Percentiles rank a stretch among this genome's conserved stretches.
phyloP scores from a whole-genome alignment of 1,140 invertebrate genomes.

The Triops longicaudatus region DNA sequence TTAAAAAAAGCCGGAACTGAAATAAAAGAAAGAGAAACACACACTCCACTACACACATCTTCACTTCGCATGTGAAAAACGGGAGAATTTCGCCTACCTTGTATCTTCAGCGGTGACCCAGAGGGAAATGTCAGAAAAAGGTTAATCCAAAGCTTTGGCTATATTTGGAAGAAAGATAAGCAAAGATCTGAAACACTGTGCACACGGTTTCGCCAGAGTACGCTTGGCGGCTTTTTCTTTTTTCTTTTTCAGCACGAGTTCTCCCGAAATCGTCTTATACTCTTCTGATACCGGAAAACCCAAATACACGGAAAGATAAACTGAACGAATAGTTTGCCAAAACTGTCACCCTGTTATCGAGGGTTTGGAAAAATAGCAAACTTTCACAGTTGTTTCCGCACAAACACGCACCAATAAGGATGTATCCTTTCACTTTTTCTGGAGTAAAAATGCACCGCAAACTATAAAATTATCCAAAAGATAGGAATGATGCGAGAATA shows the following conservation, averaged over 20 bases:
- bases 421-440: neutral
- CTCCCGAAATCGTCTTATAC: neutral
- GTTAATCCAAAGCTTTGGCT: neutral
- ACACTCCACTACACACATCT: neutral
- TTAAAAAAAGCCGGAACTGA: neutral
- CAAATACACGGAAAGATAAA: neutral
- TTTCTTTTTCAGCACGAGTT: neutral
- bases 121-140: neutral
- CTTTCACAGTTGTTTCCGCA: neutral
- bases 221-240: too few relatives aligned
- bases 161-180: neutral
- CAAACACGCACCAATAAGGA: neutral
- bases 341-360: neutral
- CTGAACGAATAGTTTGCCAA: neutral
- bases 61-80: neutral
- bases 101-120: neutral
- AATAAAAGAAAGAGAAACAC: neutral
- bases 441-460: neutral
- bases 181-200: neutral
- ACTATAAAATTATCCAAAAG: neutral
- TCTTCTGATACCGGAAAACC: neutral
- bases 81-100: neutral
- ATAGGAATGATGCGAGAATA: neutral
- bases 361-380: neutral
- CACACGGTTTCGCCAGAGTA: neutral